Base-by-base conservation (phyloP, 92 coral and sea anemone genomes). In the Metridium senile region DNA sequence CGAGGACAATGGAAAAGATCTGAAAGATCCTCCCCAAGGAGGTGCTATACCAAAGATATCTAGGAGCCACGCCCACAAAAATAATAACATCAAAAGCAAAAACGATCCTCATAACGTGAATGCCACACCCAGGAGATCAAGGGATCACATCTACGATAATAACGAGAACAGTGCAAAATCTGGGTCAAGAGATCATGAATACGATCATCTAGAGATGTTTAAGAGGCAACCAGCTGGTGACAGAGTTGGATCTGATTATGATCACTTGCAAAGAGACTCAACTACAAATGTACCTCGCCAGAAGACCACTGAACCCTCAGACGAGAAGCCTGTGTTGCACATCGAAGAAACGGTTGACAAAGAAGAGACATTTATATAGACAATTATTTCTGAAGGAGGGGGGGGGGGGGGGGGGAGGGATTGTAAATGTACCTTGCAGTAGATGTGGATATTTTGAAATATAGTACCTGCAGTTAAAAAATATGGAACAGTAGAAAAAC, bases 331-430 rank as follows among this genome's bases (percentile, higher is more conserved):
- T 30, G 69, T 63, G 1, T 20, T 63, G 39, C 69, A 63, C 69
- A 63, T 63, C 13, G 69, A 63, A 3, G 69, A 39, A 31, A 19
- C 69, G 27, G 21, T 21, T 29, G 69, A 63, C 69, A 63, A 29
- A 29, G 69, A 63, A 13, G 69, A 63, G 45, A 63, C 69, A 13
- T 27, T 63, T 39, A 63, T 63, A 21, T 63, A 63, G 22, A 63
- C n/a, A n/a, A n/a, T n/a, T n/a, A n/a, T n/a, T n/a, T n/a, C n/a
- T n/a, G n/a, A n/a, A n/a, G n/a, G n/a, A n/a, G n/a, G n/a, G n/a
- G n/a, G n/a, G n/a, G n/a, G n/a, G n/a, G n/a, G n/a, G n/a, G n/a
- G n/a, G n/a, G n/a, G n/a, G n/a, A n/a, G n/a, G n/a, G n/a, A n/a
- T n/a, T n/a, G n/a, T n/a, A n/a, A n/a, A n/a, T n/a, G n/a, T n/a